A percentile compares a stretch with the other conserved stretches of the same genome.
phyloP scores from a whole-genome alignment of 1,140 invertebrate species.

The Eumaeus atala region DNA sequence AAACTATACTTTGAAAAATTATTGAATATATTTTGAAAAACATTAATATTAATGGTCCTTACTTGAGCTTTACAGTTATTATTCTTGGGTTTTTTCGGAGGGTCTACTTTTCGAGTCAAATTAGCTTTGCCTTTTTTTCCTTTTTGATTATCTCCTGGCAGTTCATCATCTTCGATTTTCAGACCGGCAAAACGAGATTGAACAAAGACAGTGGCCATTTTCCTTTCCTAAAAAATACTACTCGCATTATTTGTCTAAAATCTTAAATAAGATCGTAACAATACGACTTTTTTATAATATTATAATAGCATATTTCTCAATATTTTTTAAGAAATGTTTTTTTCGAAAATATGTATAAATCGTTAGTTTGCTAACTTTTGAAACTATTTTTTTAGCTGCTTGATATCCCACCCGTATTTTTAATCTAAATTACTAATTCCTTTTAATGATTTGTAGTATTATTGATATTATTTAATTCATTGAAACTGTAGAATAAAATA shows the following conservation, averaged over 20 bases:
- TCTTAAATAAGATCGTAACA: too few species aligned
- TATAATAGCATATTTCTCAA: not conserved
- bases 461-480: too few species aligned
- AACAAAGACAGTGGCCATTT: slow-evolving; percentile 73
- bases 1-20: not conserved
- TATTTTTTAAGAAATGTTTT: not conserved
- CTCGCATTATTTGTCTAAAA: not conserved
- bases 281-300: too few species aligned
- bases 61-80: slow-evolving; percentile 47
- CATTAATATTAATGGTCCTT: slow-evolving; percentile 9
- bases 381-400: not conserved
- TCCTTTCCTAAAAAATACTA: slow-evolving; percentile 17
- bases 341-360: not conserved
- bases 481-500: too few species aligned
- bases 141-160: slow-evolving; percentile 48
- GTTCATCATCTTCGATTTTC: slow-evolving; percentile 77
- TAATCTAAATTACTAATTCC: too few species aligned
- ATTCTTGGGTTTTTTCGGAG: slow-evolving; percentile 48
- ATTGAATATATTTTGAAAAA: not conserved
- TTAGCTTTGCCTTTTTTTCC: slow-evolving; percentile 49
- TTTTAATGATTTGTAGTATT: too few species aligned
- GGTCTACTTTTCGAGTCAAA: slow-evolving; percentile 44
- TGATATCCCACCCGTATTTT: too few species aligned
- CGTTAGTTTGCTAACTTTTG: not conserved
- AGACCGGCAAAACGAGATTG: slow-evolving; percentile 78